Evolutionary conservation across 2,888 invertebrate genomes (phyloP).

Genomic region (Habrosyne pyritoides): DNA sequence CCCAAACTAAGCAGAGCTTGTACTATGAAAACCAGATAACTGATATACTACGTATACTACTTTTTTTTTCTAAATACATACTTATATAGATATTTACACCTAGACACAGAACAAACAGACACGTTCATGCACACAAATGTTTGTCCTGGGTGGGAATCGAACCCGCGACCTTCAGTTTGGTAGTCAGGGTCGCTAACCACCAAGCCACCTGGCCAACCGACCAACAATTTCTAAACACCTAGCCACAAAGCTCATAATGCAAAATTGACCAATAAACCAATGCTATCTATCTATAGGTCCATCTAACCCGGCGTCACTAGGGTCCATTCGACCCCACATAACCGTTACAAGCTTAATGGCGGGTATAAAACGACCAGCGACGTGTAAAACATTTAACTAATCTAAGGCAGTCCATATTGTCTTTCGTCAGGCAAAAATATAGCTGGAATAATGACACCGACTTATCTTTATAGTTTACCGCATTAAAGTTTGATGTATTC

Average conservation of each 20-base stretch:
- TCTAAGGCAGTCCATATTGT: constrained; percentile 58
- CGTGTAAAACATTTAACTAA: constrained; percentile 75
- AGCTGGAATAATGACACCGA: background rate
- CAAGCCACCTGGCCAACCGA: background rate
- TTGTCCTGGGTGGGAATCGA: too few relatives aligned
- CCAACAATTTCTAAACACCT: constrained; percentile 8
- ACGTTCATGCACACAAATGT: too few relatives aligned
- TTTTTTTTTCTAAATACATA: too few relatives aligned
- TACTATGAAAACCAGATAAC: too few relatives aligned
- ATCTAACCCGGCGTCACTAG: constrained; percentile 21
- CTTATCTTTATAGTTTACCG: background rate
- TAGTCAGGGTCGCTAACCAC: too few relatives aligned
- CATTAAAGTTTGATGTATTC: background rate
- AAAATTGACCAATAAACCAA: constrained; percentile 26
- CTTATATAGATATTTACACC: too few relatives aligned
- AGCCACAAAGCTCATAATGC: constrained; percentile 21
- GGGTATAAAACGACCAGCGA: constrained; percentile 62
- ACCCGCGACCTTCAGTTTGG: too few relatives aligned
- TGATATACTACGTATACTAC: too few relatives aligned
- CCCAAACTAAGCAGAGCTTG: too few relatives aligned
- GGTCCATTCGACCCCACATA: constrained; percentile 54
- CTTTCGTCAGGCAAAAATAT: constrained; percentile 42
- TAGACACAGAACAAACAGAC: too few relatives aligned
- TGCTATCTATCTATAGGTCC: constrained; percentile 29
- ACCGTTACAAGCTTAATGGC: constrained; percentile 71